A percentile compares a stretch with the other conserved stretches of the same genome.
phyloP scores from a whole-genome alignment of 37 sponge, comb jelly and placozoan species.

The Axinella damicornis region DNA sequence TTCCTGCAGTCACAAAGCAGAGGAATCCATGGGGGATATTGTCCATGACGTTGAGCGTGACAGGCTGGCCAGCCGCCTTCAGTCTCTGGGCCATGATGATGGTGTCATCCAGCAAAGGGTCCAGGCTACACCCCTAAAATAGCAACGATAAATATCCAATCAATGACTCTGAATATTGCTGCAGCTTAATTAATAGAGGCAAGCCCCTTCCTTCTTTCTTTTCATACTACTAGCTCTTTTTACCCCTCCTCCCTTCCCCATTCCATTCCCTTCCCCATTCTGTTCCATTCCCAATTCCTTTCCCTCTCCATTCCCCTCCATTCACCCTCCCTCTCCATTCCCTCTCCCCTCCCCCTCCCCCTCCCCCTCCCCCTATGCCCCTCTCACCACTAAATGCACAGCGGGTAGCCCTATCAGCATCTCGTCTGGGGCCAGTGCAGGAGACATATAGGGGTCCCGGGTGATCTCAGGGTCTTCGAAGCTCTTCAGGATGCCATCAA shows the following conservation, averaged over 20 bases:
- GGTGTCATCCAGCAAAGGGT: constrained; percentile 91
- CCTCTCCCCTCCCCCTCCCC: background rate
- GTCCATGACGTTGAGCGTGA: constrained; percentile 65
- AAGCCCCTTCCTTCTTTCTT: background rate
- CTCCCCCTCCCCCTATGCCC: background rate
- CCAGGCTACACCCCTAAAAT: constrained; percentile 59
- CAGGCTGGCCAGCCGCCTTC: constrained; percentile 65
- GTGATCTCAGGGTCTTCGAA: constrained; percentile 46
- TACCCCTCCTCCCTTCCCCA: background rate
- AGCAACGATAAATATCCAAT: background rate
- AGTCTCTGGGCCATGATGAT: constrained; percentile 84
- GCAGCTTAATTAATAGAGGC: too few species aligned
- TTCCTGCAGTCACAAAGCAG: constrained; percentile 36
- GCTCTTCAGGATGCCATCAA: constrained; percentile 38
- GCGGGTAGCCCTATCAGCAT: constrained; percentile 83
- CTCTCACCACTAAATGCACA: too few species aligned
- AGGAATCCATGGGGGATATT: constrained; percentile 89
- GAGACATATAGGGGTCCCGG: constrained; percentile 89
- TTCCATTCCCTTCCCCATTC: background rate
- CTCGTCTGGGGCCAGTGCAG: constrained; percentile 73
- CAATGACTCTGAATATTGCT: too few species aligned
- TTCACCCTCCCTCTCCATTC: background rate
- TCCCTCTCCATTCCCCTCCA: too few species aligned
- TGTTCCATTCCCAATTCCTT: background rate
- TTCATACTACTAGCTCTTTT: background rate